Evolutionary conservation across 2,888 invertebrate species (phyloP).

Genomic region (Melanostoma mellinum): DNA sequence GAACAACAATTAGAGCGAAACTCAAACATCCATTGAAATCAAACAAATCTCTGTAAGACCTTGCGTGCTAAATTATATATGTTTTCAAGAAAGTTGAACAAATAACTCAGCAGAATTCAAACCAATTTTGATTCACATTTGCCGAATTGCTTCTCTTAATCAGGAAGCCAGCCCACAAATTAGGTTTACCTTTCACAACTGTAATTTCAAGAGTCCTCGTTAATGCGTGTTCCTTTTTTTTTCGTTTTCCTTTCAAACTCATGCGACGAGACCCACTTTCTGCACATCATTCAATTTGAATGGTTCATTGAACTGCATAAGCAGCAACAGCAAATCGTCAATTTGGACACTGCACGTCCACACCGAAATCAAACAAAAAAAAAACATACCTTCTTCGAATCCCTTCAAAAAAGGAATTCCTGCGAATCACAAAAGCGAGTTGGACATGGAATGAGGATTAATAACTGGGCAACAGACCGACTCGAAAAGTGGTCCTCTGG

Average conservation of each 20-base stretch:
- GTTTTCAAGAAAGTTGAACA: too few relatives aligned
- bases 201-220: conserved; percentile 28
- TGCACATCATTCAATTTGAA: conserved; percentile 12
- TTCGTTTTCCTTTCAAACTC: conserved; percentile 3
- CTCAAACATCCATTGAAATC: too few relatives aligned
- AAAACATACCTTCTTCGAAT: conserved; percentile 3
- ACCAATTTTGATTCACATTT: too few relatives aligned
- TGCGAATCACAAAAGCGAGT: not conserved
- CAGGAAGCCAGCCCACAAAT: conserved; percentile 13
- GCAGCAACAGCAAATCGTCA: conserved; percentile 20
- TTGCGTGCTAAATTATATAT: too few relatives aligned
- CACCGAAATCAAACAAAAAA: not conserved
- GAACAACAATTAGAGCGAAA: too few relatives aligned
- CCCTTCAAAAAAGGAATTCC: not conserved
- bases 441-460: conserved; percentile 9
- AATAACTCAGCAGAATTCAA: too few relatives aligned
- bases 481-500: not conserved
- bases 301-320: conserved; percentile 37
- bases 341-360: conserved; percentile 1
- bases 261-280: conserved; percentile 21
- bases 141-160: too few relatives aligned
- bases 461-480: conserved; percentile 21
- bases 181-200: conserved; percentile 41
- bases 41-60: too few relatives aligned
- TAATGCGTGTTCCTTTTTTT: conserved; percentile 17